Evolutionary conservation across 2,113 vertebrate species (phyloP).

Genomic region (Butorides virescens): DNA sequence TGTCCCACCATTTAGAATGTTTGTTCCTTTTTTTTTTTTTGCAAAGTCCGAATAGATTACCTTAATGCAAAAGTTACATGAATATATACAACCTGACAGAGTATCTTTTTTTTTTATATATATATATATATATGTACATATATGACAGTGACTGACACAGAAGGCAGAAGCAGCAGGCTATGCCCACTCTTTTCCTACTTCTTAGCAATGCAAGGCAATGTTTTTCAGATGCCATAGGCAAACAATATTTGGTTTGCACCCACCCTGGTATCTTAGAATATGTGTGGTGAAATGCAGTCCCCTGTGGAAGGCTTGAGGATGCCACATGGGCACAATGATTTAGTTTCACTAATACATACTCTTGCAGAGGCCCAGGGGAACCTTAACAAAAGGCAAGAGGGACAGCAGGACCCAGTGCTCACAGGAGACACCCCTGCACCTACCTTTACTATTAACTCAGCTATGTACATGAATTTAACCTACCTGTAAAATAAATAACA

Average conservation of each 20-base stretch:
- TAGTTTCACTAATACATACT: background rate
- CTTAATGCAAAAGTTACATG: conserved; percentile 37
- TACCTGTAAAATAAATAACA: background rate
- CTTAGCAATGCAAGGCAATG: background rate
- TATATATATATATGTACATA: background rate
- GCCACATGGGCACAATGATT: background rate
- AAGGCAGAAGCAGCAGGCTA: background rate
- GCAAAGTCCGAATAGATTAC: conserved; percentile 45
- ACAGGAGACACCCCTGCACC: background rate
- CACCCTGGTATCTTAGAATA: background rate
- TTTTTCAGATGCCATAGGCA: background rate
- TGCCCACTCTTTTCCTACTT: background rate
- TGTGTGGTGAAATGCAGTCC: background rate
- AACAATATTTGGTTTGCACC: background rate
- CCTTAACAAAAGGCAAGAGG: background rate
- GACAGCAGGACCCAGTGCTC: background rate
- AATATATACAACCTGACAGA: conserved; percentile 50
- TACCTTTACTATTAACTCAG: background rate
- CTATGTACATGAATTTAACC: background rate
- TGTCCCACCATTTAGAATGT: conserved; percentile 58
- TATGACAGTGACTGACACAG: background rate
- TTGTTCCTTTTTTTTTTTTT: conserved; percentile 27
- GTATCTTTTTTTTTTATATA: background rate
- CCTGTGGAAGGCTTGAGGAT: background rate
- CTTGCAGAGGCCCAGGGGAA: background rate